phyloP scores from a whole-genome alignment of 2,113 vertebrate genomes.

The Paradoxurus hermaphroditus region DNA sequence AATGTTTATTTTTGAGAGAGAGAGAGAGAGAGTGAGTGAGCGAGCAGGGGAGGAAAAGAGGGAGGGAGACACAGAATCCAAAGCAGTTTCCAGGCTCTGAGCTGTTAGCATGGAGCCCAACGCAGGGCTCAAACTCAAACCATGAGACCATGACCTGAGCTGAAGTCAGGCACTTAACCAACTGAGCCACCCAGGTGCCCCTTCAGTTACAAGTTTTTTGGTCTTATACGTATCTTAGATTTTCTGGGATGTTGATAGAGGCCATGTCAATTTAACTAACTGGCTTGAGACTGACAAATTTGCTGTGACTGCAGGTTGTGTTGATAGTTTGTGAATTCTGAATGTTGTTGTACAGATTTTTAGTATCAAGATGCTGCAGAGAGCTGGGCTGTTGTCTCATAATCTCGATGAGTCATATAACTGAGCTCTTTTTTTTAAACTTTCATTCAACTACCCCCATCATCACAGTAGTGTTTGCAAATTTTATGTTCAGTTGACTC shows the following conservation, averaged over 20 bases:
- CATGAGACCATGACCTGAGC: too few relatives aligned
- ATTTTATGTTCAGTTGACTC: not conserved
- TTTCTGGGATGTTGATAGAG: not conserved
- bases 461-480: conserved; percentile 24
- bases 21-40: too few relatives aligned
- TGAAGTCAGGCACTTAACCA: too few relatives aligned
- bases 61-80: too few relatives aligned
- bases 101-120: too few relatives aligned
- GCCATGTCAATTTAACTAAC: not conserved
- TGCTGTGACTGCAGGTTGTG: not conserved
- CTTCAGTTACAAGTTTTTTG: not conserved
- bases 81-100: too few relatives aligned
- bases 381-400: not conserved
- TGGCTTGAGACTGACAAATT: not conserved
- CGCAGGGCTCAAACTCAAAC: too few relatives aligned
- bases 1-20: too few relatives aligned
- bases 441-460: not conserved
- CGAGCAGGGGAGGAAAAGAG: too few relatives aligned
- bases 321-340: not conserved
- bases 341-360: not conserved
- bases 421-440: not conserved
- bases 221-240: not conserved
- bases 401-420: not conserved
- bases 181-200: too few relatives aligned
- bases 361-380: not conserved